Evolutionary conservation across 2,113 vertebrate species (phyloP).

Genomic region (Pristiophorus japonicus): DNA sequence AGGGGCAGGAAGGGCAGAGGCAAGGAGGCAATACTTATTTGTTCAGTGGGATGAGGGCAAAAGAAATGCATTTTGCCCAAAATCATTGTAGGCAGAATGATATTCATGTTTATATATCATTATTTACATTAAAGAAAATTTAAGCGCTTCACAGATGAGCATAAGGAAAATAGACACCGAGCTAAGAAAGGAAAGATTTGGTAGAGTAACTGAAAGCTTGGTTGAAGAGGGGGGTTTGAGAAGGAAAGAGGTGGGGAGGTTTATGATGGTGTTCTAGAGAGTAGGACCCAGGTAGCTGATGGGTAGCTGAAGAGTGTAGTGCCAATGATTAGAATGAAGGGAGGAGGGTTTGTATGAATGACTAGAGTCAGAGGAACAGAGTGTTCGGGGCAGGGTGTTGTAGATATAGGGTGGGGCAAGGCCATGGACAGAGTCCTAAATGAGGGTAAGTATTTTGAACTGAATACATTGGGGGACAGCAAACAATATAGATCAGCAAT

Average conservation of each 20-base stretch:
- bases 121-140: not conserved
- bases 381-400: not conserved
- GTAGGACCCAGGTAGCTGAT: too few species aligned
- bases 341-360: not conserved
- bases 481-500: not conserved
- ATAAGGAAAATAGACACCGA: not conserved
- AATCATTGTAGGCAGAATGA: not conserved
- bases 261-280: too few species aligned
- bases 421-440: not conserved
- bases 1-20: too few species aligned
- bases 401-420: not conserved
- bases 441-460: not conserved
- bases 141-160: not conserved
- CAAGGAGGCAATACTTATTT: not conserved
- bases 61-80: not conserved
- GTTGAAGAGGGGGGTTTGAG: not conserved
- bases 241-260: too few species aligned
- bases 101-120: not conserved
- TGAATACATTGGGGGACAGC: not conserved
- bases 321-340: not conserved
- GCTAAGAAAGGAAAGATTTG: not conserved
- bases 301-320: not conserved
- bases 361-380: not conserved
- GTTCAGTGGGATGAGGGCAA: not conserved
- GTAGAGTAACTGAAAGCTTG: not conserved